Conservation (phyloP, 1,140 invertebrate genomes). For the Pogonomyrmex barbatus region DNA sequence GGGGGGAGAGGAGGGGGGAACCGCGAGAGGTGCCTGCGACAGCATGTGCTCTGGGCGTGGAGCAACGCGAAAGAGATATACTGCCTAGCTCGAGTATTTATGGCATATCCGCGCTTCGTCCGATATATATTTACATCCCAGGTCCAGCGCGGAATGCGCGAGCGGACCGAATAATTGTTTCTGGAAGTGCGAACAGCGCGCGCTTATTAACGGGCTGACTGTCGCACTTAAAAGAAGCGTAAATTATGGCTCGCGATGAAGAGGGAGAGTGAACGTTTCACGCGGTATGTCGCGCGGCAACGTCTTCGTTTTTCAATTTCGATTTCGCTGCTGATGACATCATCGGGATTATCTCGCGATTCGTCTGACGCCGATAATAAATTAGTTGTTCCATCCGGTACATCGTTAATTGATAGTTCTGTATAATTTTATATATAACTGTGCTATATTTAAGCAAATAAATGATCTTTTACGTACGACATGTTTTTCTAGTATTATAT, state of each 20-base stretch:
- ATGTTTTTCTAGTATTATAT: constrained; percentile 23
- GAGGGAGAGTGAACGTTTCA: background rate
- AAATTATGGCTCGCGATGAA: constrained; percentile 30
- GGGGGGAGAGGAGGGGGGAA: background rate
- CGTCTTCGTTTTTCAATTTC: constrained; percentile 58
- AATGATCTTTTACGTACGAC: background rate
- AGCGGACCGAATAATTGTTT: constrained; percentile 83
- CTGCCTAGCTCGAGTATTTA: constrained; percentile 84
- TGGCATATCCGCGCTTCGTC: constrained; percentile 85
- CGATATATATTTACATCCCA: constrained; percentile 77
- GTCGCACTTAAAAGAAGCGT: constrained; percentile 47
- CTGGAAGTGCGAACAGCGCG: constrained; percentile 81
- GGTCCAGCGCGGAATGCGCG: constrained; percentile 79
- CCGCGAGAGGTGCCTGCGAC: constrained; percentile 74
- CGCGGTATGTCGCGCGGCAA: background rate
- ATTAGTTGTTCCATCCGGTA: background rate
- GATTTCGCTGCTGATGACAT: background rate
- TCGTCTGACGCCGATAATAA: background rate
- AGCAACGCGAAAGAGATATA: constrained; percentile 85
- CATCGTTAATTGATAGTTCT: background rate
- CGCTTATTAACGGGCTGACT: constrained; percentile 76
- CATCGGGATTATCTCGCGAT: background rate
- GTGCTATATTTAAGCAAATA: background rate
- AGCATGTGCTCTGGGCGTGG: constrained; percentile 86
- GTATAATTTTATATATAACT: background rate